phyloP scores from a whole-genome alignment of 2,888 invertebrate species.

The Apodemia hepburni region DNA sequence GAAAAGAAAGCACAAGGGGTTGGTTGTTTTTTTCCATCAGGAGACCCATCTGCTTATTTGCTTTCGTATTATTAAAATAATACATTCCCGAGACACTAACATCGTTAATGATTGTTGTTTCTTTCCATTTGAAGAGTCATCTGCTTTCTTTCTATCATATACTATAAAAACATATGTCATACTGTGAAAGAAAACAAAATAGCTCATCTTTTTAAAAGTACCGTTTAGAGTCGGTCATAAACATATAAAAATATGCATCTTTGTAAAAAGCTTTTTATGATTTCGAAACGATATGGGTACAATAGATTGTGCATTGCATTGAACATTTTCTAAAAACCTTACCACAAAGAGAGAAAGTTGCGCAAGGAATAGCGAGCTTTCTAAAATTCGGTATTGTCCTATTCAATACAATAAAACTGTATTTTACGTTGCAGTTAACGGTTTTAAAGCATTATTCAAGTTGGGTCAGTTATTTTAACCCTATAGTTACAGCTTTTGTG shows the following conservation, averaged over 20 bases:
- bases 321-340: slow-evolving; percentile 30
- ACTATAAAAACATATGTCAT: no score
- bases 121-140: no score
- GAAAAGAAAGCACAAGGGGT: no score
- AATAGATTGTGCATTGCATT: slow-evolving; percentile 15
- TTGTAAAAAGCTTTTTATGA: neutral
- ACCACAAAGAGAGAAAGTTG: slow-evolving; percentile 76
- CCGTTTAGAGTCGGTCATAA: neutral
- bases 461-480: slow-evolving; percentile 10
- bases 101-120: no score
- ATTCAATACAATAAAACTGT: slow-evolving; percentile 50
- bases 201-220: neutral
- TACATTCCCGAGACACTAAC: no score
- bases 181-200: neutral
- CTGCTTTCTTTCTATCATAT: no score
- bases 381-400: slow-evolving; percentile 63
- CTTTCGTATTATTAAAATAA: no score
- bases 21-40: no score
- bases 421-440: slow-evolving; percentile 29
- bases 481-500: neutral
- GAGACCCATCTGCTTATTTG: no score
- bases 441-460: slow-evolving; percentile 3
- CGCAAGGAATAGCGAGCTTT: slow-evolving; percentile 66
- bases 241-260: neutral
- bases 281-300: neutral